A percentile compares a stretch with the other conserved stretches of the same genome.
Evolutionary conservation across 2,797 vertebrate species (phyloP).

Genomic region (Adelosebastes latens): DNA sequence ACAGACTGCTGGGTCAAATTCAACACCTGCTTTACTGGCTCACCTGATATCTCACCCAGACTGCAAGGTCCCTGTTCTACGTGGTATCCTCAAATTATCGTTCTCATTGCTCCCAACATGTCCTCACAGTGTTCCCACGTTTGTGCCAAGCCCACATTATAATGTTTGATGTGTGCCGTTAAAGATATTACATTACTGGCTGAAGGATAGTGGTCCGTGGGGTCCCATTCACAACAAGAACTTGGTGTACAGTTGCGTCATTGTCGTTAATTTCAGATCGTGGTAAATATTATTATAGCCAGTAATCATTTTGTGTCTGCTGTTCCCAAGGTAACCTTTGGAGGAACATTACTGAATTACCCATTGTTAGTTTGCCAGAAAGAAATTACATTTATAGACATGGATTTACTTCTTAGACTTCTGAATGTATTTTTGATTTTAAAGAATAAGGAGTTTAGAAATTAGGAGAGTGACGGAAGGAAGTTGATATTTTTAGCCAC

Average conservation of each 20-base stretch:
- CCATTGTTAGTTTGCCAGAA: neutral
- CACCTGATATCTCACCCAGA: neutral
- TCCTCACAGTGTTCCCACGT: neutral
- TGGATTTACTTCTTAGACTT: neutral
- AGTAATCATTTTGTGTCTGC: neutral
- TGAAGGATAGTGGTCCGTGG: neutral
- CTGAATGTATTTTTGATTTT: neutral
- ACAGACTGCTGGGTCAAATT: constrained; percentile 17
- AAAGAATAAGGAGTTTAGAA: neutral
- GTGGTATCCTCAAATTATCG: neutral
- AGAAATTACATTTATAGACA: neutral
- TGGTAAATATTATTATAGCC: neutral
- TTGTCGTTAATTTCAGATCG: neutral
- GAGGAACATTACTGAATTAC: neutral
- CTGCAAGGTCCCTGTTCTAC: neutral
- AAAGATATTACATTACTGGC: neutral
- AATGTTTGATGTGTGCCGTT: neutral
- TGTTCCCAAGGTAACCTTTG: neutral
- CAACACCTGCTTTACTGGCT: constrained; percentile 32
- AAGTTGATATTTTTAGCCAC: neutral
- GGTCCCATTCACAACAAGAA: neutral
- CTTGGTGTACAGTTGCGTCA: no score
- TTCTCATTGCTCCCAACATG: constrained; percentile 5
- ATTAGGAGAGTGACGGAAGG: neutral
- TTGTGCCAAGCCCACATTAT: neutral